Evolutionary conservation across 1,140 invertebrate genomes (phyloP).

Genomic region (Uloborus diversus): DNA sequence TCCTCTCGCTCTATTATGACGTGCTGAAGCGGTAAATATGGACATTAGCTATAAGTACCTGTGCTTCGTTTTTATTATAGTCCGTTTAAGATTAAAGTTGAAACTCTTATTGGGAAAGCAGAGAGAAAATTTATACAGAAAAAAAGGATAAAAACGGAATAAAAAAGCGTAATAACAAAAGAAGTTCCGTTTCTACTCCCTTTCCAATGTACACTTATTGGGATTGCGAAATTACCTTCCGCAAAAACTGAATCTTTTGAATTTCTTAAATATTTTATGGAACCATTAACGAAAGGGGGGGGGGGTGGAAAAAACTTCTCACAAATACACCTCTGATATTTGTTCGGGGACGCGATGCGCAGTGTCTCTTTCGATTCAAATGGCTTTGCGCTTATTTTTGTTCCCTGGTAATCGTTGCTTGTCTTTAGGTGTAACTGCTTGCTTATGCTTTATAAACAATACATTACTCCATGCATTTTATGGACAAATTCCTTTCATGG

Average conservation of each 20-base stretch:
- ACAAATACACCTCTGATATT: slow-evolving; percentile 51
- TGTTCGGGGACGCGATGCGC: slow-evolving; percentile 13
- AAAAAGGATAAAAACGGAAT: slow-evolving; percentile 11
- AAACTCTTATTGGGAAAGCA: slow-evolving; percentile 48
- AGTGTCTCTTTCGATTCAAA: slow-evolving; percentile 20
- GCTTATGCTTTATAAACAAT: slow-evolving; percentile 52
- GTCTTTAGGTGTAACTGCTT: slow-evolving; percentile 34
- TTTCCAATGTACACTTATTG: slow-evolving; percentile 52
- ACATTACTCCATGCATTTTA: slow-evolving; percentile 17
- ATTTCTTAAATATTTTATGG: slow-evolving; percentile 64
- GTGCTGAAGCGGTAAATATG: slow-evolving; percentile 57
- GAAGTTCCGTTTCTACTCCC: slow-evolving; percentile 36
- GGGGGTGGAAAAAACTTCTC: slow-evolving; percentile 21
- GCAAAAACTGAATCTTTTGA: slow-evolving; percentile 56
- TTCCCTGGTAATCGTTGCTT: slow-evolving; percentile 22
- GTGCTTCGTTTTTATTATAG: slow-evolving; percentile 56
- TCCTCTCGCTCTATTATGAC: slow-evolving; percentile 51
- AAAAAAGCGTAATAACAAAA: slow-evolving; percentile 43
- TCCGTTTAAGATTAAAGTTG: slow-evolving; percentile 54
- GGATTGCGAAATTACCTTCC: slow-evolving; percentile 49
- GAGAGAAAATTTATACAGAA: slow-evolving; percentile 28
- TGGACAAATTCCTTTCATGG: not conserved
- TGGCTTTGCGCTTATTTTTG: slow-evolving; percentile 43
- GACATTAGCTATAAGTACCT: slow-evolving; percentile 55
- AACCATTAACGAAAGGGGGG: slow-evolving; percentile 46